Conservation (phyloP, 2,888 invertebrate genomes). For the Tethea ocularis region DNA sequence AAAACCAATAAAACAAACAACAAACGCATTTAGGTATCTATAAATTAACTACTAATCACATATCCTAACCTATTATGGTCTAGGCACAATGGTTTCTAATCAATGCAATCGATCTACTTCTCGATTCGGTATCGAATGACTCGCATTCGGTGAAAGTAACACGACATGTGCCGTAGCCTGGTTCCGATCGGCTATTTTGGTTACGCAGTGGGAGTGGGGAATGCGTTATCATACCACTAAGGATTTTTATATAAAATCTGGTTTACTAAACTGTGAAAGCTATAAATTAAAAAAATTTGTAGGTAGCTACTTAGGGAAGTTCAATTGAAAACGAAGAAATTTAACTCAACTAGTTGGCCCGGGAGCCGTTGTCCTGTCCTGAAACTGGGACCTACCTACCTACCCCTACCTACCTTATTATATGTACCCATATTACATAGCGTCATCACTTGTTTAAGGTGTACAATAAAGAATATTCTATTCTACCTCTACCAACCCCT, state of each 20-base stretch:
- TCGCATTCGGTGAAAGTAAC: slow-evolving; percentile 48
- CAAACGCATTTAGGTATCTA: background rate
- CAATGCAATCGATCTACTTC: slow-evolving; percentile 34
- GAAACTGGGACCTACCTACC: no score
- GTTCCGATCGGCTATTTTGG: slow-evolving; percentile 48
- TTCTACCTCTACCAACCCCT: no score
- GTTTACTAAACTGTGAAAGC: background rate
- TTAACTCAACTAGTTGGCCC: no score
- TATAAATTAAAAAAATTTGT: background rate
- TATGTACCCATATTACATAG: no score
- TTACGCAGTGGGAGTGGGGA: slow-evolving; percentile 14
- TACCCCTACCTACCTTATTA: no score
- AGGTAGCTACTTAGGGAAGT: no score
- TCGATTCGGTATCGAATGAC: slow-evolving; percentile 33
- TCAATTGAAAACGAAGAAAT: no score
- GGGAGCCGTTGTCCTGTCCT: no score
- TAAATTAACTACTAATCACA: background rate
- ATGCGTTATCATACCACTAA: background rate
- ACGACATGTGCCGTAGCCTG: slow-evolving; percentile 44
- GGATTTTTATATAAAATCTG: background rate
- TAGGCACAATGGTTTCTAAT: slow-evolving; percentile 36
- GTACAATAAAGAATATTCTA: no score
- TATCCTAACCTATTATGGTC: slow-evolving; percentile 10
- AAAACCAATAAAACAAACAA: no score
- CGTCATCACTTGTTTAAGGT: no score